Conservation (phyloP, 2,797 vertebrate species). For the Passerculus sandwichensis region DNA sequence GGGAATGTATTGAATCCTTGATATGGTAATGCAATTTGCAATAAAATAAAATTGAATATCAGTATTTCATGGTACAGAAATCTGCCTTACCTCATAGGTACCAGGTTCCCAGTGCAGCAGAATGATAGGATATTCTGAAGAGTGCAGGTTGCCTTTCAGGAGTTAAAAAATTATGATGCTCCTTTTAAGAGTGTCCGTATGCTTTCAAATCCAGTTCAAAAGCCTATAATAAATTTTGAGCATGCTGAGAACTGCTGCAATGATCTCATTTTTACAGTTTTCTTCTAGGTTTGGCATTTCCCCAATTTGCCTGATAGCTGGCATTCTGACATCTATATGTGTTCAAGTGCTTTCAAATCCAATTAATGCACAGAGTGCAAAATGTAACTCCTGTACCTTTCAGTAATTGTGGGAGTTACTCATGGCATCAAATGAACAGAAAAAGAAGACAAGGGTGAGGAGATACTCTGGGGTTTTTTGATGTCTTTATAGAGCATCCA, state of each 20-base stretch:
- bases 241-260: background rate
- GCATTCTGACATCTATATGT: background rate
- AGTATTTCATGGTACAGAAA: background rate
- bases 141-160: background rate
- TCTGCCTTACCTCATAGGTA: background rate
- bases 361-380: constrained; percentile 28
- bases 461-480: background rate
- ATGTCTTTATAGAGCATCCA: background rate
- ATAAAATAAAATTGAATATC: background rate
- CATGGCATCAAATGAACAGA: background rate
- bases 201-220: background rate
- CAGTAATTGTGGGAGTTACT: background rate
- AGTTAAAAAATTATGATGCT: background rate
- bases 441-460: background rate
- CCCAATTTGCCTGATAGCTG: constrained; percentile 4
- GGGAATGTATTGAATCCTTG: background rate
- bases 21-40: background rate
- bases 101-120: background rate
- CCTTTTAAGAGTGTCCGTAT: background rate
- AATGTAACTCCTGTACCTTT: background rate
- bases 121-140: background rate
- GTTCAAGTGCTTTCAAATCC: constrained; percentile 18
- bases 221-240: background rate
- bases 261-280: constrained; percentile 2
- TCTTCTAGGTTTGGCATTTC: background rate